These are phyloP conservation scores for Leucosticte australis DNA, from an alignment of 2,113 vertebrate genomes.

Conservation along the genomic window DNA sequence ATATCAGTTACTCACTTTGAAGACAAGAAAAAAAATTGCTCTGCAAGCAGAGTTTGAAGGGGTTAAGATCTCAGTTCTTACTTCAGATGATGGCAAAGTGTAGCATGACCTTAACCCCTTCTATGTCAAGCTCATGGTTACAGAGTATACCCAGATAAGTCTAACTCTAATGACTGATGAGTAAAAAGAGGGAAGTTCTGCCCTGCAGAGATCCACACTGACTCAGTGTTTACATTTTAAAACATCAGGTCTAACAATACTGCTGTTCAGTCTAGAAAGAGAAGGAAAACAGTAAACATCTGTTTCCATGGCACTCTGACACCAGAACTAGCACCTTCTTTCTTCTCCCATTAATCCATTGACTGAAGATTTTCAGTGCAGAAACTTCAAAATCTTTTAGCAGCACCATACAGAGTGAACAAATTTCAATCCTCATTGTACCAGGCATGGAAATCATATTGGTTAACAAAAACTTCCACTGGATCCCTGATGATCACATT, in stretches of 20 bases:
- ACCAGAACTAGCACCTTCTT: neutral
- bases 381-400: neutral
- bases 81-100: neutral
- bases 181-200: neutral
- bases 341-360: neutral
- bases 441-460: neutral
- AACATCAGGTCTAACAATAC: neutral
- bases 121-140: neutral
- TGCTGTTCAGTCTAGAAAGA: neutral
- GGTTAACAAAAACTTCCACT: neutral
- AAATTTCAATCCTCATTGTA: neutral
- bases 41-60: neutral
- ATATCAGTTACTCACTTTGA: neutral
- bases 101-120: neutral
- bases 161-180: neutral
- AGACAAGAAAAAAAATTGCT: neutral
- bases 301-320: neutral
- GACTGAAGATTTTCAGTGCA: neutral
- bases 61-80: neutral
- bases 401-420: neutral
- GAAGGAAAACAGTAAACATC: neutral
- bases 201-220: neutral
- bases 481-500: neutral
- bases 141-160: neutral
- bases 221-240: neutral